phyloP scores from a whole-genome alignment of 1,140 invertebrate genomes.

The Drosophila varians region DNA sequence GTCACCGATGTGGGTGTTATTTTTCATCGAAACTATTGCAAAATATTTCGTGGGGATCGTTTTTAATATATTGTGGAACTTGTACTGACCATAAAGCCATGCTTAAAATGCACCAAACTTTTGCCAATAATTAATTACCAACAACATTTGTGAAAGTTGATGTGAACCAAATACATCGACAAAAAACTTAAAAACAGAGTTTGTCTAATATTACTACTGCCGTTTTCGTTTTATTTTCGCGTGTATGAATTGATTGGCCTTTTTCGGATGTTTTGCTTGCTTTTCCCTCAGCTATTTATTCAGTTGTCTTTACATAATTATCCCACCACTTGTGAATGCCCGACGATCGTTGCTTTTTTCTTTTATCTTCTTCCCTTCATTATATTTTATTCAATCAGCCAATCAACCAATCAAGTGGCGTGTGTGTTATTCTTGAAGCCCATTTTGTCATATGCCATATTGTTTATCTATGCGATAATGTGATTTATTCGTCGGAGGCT shows the following conservation, averaged over 20 bases:
- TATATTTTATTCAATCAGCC: conserved; percentile 12
- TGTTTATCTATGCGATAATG: conserved; percentile 41
- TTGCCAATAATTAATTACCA: conserved; percentile 67
- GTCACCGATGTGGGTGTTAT: not conserved
- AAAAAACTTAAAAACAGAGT: conserved; percentile 38
- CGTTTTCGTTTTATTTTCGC: conserved; percentile 72
- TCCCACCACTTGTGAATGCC: too few species aligned
- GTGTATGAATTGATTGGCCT: conserved; percentile 63
- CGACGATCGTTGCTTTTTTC: not conserved
- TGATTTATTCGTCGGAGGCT: conserved; percentile 28
- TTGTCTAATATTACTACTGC: conserved; percentile 56
- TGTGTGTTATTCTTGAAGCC: conserved; percentile 38
- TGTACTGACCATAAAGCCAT: conserved; percentile 52
- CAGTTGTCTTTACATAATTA: conserved; percentile 66
- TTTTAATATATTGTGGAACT: not conserved
- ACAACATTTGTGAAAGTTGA: conserved; percentile 68
- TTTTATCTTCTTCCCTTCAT: not conserved
- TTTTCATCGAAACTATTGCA: not conserved
- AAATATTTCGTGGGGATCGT: too few species aligned
- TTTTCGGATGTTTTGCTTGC: conserved; percentile 37
- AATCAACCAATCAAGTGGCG: conserved; percentile 47
- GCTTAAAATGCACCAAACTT: conserved; percentile 56
- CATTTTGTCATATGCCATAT: conserved; percentile 57
- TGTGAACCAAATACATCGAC: conserved; percentile 58
- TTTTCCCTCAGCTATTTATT: conserved; percentile 59